Conservation (phyloP, 2,113 vertebrate species). For the Gnathonemus longibarbis region DNA sequence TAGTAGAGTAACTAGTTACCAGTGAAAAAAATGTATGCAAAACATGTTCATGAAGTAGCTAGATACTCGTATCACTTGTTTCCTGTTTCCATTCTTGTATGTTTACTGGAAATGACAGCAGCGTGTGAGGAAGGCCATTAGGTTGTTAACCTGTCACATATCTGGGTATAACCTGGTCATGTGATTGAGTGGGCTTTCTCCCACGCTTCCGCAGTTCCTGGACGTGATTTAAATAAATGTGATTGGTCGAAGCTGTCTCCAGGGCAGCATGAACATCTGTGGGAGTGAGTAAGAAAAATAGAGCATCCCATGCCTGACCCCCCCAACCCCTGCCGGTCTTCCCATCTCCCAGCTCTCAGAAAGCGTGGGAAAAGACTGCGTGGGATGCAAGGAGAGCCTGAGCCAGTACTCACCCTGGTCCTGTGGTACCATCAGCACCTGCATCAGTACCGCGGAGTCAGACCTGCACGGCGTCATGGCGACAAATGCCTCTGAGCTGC, state of each 20-base stretch:
- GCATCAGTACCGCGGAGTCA: constrained; percentile 81
- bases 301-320: not conserved
- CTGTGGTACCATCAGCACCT: constrained; percentile 78
- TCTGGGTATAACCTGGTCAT: not conserved
- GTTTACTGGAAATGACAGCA: constrained; percentile 43
- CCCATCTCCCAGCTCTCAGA: constrained; percentile 68
- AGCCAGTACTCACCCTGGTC: constrained; percentile 94
- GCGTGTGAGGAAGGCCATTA: constrained; percentile 18
- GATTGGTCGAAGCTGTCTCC: not conserved
- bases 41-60: not conserved
- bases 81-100: constrained; percentile 14
- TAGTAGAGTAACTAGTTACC: not conserved
- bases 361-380: constrained; percentile 63
- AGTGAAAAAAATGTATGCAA: not conserved
- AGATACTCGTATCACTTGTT: not conserved
- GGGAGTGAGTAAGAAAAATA: constrained; percentile 13
- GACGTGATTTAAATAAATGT: not conserved
- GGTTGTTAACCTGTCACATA: not conserved
- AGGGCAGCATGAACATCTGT: constrained; percentile 23
- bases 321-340: not conserved
- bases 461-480: constrained; percentile 73
- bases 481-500: constrained; percentile 74
- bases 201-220: not conserved
- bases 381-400: constrained; percentile 71
- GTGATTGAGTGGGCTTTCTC: not conserved